Percentiles rank a stretch among this genome's conserved stretches.
Evolutionary conservation across 2,113 vertebrate species (phyloP).

Genomic region (Phoxinus phoxinus): DNA sequence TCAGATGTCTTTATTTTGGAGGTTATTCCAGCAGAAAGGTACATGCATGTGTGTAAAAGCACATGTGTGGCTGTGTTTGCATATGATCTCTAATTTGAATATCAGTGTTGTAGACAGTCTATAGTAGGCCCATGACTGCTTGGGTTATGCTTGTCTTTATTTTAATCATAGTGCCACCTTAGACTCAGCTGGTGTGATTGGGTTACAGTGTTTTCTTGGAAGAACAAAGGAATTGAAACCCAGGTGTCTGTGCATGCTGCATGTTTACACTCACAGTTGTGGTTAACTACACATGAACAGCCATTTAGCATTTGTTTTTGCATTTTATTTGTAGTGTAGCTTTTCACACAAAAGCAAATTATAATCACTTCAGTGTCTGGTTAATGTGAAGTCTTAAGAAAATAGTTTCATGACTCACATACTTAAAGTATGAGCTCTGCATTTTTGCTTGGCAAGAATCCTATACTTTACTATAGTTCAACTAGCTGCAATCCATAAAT

Average conservation of each 20-base stretch:
- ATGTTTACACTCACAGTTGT: not conserved
- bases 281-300: not conserved
- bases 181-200: not conserved
- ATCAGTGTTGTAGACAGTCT: not conserved
- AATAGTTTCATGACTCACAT: not conserved
- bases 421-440: not conserved
- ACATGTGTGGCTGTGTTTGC: not conserved
- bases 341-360: not conserved
- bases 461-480: not conserved
- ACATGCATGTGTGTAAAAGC: constrained; percentile 34
- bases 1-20: constrained; percentile 43
- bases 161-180: not conserved
- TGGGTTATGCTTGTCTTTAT: not conserved
- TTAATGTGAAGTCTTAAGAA: not conserved
- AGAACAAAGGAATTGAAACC: constrained; percentile 1
- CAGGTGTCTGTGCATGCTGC: constrained; percentile 48
- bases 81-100: not conserved
- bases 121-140: constrained; percentile 3
- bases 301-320: not conserved
- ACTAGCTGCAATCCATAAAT: not conserved
- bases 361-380: not conserved
- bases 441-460: not conserved
- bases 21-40: constrained; percentile 45
- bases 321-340: not conserved
- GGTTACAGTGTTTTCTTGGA: constrained; percentile 6